Base-by-base conservation (phyloP, 2,113 vertebrate species). In the Nansenia antarctica region DNA sequence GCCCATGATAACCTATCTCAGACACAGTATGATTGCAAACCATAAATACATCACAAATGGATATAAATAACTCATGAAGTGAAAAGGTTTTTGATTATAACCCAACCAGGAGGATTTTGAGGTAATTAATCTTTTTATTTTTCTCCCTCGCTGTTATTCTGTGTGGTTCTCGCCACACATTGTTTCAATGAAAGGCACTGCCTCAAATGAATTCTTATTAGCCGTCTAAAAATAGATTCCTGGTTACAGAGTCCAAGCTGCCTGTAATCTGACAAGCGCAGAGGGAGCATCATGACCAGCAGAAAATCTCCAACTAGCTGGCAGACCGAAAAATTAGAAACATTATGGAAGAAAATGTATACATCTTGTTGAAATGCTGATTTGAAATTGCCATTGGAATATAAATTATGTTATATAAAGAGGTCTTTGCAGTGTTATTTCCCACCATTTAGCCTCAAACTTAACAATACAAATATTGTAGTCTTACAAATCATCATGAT, bases 171-270 rank as follows among this genome's bases (percentile, higher is more conserved):
- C 79, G 67, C 63, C 78, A 82, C 81, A 82, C 75, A 84, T 84
- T 83, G 78, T 87, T 86, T 86, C 67, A 72, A 76, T 45, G 78
- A 60, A 78, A 85, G 73, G 73, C 57, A 49, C 53, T 26, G 22
- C 70, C 77, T 85, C 84, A 74, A 85, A 87, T 87, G 45, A 84
- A 84, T 89, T 86, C 79, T 85, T 88, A 89, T 91, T 86, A 86
- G 77, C 45, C 4, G 45, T 80, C 83, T 83, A 89, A 91, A 90
- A 90, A 90, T 87, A 88, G 77, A 70, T 72, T 75, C 55, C 64
- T 65, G 49, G 74, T 82, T 81, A 70, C 71, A 74, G 77, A 62
- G 80, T 76, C 72, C 76, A n/a, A 62, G 62, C 69, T 76, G 82
- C 62, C 76, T 83, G 70, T 85, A 85, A 86, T 87, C 75, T 86